Evolutionary conservation across 2,113 vertebrate species (phyloP).

Genomic region (Tetrao urogallus): DNA sequence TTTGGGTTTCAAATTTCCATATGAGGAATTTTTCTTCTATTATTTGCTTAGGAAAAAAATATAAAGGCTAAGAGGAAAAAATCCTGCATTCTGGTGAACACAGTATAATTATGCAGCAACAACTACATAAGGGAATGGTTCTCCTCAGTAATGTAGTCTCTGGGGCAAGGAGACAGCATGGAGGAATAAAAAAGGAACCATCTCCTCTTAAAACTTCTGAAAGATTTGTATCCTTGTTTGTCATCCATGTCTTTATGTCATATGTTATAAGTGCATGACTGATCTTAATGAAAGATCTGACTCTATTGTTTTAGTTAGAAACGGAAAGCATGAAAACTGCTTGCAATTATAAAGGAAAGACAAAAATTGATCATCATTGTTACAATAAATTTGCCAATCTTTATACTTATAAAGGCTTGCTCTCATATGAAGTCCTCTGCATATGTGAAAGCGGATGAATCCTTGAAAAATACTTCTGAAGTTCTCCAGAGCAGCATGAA

Average conservation of each 20-base stretch:
- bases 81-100: neutral
- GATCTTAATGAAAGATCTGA: neutral
- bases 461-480: neutral
- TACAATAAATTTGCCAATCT: neutral
- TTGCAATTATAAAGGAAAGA: neutral
- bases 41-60: neutral
- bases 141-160: neutral
- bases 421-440: neutral
- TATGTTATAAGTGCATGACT: accelerated
- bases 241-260: neutral
- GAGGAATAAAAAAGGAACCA: neutral
- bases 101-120: neutral
- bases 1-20: neutral
- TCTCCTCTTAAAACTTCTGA: neutral
- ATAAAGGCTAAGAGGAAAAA: neutral
- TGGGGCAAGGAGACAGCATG: accelerated
- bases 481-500: neutral
- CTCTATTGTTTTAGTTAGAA: neutral
- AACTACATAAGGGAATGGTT: neutral
- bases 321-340: neutral
- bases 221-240: accelerated
- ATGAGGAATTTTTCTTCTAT: neutral
- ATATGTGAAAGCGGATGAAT: neutral
- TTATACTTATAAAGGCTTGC: neutral
- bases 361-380: neutral